Evolutionary conservation across 2,888 invertebrate genomes (phyloP).

Genomic region (Diloba caeruleocephala): DNA sequence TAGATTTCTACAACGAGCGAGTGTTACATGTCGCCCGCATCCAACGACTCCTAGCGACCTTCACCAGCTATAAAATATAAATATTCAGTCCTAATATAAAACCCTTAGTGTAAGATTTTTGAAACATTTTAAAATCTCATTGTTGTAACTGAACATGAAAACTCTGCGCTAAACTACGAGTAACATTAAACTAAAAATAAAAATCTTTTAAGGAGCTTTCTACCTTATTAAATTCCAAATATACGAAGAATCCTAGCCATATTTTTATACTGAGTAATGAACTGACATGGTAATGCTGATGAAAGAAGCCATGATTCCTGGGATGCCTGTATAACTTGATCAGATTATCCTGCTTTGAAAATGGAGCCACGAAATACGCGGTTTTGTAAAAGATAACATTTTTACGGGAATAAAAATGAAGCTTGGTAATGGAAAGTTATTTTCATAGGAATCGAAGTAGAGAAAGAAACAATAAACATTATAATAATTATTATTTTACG

Average conservation of each 20-base stretch:
- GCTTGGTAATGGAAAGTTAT: no score
- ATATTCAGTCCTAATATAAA: no score
- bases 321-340: conserved; percentile 34
- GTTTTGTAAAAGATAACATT: neutral
- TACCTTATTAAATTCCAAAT: conserved; percentile 32
- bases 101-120: no score
- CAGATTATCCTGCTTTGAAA: conserved; percentile 41
- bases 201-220: conserved; percentile 3
- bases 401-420: neutral
- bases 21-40: no score
- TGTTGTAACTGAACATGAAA: neutral
- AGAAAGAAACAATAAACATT: no score
- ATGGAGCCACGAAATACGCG: conserved; percentile 28
- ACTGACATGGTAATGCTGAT: conserved; percentile 42
- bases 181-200: neutral
- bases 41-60: no score
- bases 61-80: no score
- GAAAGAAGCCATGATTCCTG: conserved; percentile 46
- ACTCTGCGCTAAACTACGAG: neutral
- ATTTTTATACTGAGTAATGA: conserved; percentile 40
- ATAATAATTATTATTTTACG: no score
- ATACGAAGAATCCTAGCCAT: conserved; percentile 9
- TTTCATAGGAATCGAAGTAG: no score
- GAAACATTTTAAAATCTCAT: no score
- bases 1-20: no score